These are phyloP conservation scores for Holocentrus rufus DNA, from an alignment of 2,797 vertebrate genomes.

Conservation along the genomic window DNA sequence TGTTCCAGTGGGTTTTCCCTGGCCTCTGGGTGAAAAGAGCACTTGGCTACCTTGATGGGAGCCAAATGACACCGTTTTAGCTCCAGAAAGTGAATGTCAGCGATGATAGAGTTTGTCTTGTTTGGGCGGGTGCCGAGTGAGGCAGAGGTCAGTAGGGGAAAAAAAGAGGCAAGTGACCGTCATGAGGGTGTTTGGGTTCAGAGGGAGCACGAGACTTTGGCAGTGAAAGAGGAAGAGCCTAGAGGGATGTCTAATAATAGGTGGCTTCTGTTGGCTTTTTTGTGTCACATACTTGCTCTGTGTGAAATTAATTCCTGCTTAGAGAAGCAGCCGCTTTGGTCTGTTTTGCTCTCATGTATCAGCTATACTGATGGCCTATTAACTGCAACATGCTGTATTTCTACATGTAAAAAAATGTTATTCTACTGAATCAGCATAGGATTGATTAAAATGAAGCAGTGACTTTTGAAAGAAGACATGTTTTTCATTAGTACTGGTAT, in stretches of 20 bases:
- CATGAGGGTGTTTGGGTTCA: constrained; percentile 13
- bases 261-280: neutral
- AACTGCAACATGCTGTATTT: too few species aligned
- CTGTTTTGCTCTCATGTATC: too few species aligned
- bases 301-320: neutral
- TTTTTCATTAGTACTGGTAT: too few species aligned
- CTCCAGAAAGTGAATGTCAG: neutral
- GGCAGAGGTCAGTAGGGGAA: constrained; percentile 57
- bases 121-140: constrained; percentile 49
- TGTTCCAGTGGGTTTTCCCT: constrained; percentile 3
- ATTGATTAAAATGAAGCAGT: too few species aligned
- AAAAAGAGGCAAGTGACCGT: constrained; percentile 28
- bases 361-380: too few species aligned
- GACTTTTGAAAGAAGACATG: too few species aligned
- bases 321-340: neutral
- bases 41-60: neutral
- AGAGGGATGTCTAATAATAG: constrained; percentile 41
- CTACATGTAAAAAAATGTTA: too few species aligned
- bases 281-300: constrained; percentile 3
- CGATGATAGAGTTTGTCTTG: neutral
- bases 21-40: neutral
- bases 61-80: neutral
- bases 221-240: constrained; percentile 8
- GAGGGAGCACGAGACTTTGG: constrained; percentile 33
- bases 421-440: too few species aligned